These are phyloP conservation scores for Epinephelus lanceolatus DNA, from an alignment of 2,113 vertebrate species.

Conservation along the genomic window DNA sequence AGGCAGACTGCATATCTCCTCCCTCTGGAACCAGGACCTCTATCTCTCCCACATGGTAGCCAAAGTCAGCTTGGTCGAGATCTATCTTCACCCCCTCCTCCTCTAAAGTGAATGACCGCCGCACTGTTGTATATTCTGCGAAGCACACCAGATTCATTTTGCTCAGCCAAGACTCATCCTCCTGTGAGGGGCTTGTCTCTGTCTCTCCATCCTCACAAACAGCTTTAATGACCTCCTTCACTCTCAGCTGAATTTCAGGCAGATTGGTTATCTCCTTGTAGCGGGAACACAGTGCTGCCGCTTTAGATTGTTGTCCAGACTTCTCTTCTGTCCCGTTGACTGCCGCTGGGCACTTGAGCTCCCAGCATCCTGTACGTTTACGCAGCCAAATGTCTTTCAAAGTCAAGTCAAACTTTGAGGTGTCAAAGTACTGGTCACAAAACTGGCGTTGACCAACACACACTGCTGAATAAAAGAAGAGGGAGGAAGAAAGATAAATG, in stretches of 20 bases:
- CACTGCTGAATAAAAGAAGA: slow-evolving; percentile 53
- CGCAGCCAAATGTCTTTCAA: slow-evolving; percentile 84
- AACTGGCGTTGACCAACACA: slow-evolving; percentile 77
- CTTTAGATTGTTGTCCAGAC: slow-evolving; percentile 19
- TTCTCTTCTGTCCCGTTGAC: not conserved
- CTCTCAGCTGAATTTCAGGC: slow-evolving; percentile 76
- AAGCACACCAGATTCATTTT: slow-evolving; percentile 79
- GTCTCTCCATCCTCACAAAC: slow-evolving; percentile 13
- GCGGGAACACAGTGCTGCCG: slow-evolving; percentile 71
- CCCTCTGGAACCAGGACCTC: slow-evolving; percentile 83
- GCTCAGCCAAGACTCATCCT: slow-evolving; percentile 71
- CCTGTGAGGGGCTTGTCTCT: slow-evolving; percentile 20
- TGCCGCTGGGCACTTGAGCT: slow-evolving; percentile 81
- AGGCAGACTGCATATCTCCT: slow-evolving; percentile 75
- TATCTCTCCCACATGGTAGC: slow-evolving; percentile 85
- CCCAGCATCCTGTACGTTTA: slow-evolving; percentile 82
- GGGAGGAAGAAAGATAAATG: slow-evolving; percentile 5
- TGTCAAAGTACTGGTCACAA: slow-evolving; percentile 85
- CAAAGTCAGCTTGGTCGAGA: slow-evolving; percentile 86
- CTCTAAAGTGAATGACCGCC: slow-evolving; percentile 77
- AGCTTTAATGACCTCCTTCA: slow-evolving; percentile 70
- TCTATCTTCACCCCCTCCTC: slow-evolving; percentile 78
- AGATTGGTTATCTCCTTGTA: slow-evolving; percentile 84
- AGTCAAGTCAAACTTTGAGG: slow-evolving; percentile 78
- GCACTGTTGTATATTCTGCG: slow-evolving; percentile 81